Base-by-base conservation (phyloP, 2,888 invertebrate genomes). In the Hypena proboscidalis region DNA sequence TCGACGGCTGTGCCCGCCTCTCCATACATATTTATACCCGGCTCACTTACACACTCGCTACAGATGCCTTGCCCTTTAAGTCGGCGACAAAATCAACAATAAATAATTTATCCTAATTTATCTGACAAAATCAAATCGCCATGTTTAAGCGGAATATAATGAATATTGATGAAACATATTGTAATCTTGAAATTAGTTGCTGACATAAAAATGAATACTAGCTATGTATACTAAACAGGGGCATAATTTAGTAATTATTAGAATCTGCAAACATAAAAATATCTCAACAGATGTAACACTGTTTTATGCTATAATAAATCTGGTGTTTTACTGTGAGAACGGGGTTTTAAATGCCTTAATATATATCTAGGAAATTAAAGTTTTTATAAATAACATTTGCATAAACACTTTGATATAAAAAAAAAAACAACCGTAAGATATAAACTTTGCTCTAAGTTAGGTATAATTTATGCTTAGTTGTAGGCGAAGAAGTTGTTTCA, bases 1-100 rank as follows among this genome's bases (percentile, higher is more conserved):
- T 80, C 80, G 70, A 67, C 72, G 70, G 68, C 59, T 58, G 68
- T 62, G 49, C 72, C 79, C 85, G 82, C 89, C 89, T 79, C 65
- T 80, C 83, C 74, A 88, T 90, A 83, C 82, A 89, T 90, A 89
- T 89, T 85, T 84, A 88, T 80, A 80, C 63, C 46, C 56, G 62
- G 57, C 58, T 76, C 62, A 64, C 61, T 65, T 67, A 72, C 61
- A 67, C 65, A 66, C 70, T 69, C 58, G 56, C 53, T 57, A 61
- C 46, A 55, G 54, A 51, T 53, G 52, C 57, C 35, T 52, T 55
- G 59, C 45, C 58, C 57, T 60, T 54, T 47, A 41, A 56, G 26
- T 48, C 40, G 33, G 29, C 32, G 40, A 52, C 33, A 25, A 49
- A 45, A 57, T 30, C 19, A 7, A 14, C 17, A 57, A 62, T 57